phyloP scores from a whole-genome alignment of 2,888 invertebrate species.

The Labia minor region DNA sequence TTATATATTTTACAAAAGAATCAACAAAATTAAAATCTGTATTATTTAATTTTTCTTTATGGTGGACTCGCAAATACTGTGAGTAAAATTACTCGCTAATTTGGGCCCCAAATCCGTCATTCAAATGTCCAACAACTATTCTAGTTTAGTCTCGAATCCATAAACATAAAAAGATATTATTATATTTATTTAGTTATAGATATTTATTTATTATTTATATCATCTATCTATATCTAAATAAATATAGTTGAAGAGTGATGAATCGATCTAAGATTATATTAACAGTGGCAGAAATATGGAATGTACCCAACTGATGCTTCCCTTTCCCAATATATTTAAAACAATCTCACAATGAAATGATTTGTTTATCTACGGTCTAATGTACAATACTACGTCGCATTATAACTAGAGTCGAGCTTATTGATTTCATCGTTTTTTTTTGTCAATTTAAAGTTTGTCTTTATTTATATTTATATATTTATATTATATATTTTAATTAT shows the following conservation, averaged over 20 bases:
- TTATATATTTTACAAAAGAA: not conserved
- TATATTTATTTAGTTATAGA: not conserved
- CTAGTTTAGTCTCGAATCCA: not conserved
- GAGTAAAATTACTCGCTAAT: not conserved
- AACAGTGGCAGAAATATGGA: slow-evolving; percentile 1
- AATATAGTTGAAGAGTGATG: not conserved
- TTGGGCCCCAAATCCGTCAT: slow-evolving; percentile 1
- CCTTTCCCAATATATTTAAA: not conserved
- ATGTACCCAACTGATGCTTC: slow-evolving; percentile 13
- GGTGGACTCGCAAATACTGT: slow-evolving; percentile 1
- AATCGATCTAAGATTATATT: not conserved
- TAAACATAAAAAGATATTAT: not conserved
- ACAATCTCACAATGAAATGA: slow-evolving; percentile 5
- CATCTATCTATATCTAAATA: too few relatives aligned
- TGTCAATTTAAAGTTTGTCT: not conserved
- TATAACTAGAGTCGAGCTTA: slow-evolving; percentile 13
- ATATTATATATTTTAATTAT: not conserved
- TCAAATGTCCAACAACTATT: not conserved
- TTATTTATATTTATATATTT: not conserved
- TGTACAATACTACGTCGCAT: slow-evolving; percentile 2
- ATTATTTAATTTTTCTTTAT: not conserved
- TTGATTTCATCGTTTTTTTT: slow-evolving; percentile 8
- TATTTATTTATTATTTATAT: too few relatives aligned
- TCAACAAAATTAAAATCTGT: not conserved
- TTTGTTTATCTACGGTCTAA: not conserved